Conservation (phyloP, 2,888 invertebrate genomes). For the Parasteatoda lunata region DNA sequence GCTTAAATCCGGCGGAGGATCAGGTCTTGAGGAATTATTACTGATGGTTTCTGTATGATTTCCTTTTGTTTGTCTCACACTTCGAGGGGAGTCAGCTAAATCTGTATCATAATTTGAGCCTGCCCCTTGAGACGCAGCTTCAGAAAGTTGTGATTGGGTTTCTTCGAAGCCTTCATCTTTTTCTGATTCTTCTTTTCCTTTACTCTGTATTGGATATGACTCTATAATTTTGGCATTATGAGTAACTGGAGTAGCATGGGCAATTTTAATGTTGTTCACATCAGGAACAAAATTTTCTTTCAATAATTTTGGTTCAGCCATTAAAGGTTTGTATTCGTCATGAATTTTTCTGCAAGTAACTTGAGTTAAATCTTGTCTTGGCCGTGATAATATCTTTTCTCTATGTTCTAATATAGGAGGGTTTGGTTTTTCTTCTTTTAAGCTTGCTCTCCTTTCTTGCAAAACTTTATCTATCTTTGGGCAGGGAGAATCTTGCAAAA, state of each 20-base stretch:
- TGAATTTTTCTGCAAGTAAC: conserved; percentile 11
- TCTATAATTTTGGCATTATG: conserved; percentile 41
- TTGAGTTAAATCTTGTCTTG: conserved; percentile 33
- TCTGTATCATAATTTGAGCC: conserved; percentile 65
- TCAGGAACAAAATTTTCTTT: conserved; percentile 47
- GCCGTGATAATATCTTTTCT: conserved; percentile 38
- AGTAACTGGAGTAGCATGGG: conserved; percentile 38
- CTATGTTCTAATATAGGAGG: conserved; percentile 46
- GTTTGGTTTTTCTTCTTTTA: conserved; percentile 53
- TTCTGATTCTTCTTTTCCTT: conserved; percentile 79
- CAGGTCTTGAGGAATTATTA: neutral
- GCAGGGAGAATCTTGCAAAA: conserved; percentile 31
- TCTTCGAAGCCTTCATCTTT: conserved; percentile 94
- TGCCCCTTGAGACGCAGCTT: conserved; percentile 64
- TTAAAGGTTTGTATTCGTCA: conserved; percentile 18
- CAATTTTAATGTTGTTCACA: conserved; percentile 39
- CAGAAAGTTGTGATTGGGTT: conserved; percentile 84
- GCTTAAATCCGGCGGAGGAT: conserved; percentile 1
- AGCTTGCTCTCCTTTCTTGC: conserved; percentile 41
- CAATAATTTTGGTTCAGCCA: conserved; percentile 43
- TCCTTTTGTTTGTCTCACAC: conserved; percentile 48
- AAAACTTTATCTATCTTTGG: conserved; percentile 41
- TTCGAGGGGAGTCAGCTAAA: conserved; percentile 70
- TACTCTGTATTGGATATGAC: conserved; percentile 24
- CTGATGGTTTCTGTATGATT: conserved; percentile 3